Evolutionary conservation across 1,140 invertebrate species (phyloP), one percentile per base, ranked within the genome.

Genomic region (Heliothis virescens): DNA sequence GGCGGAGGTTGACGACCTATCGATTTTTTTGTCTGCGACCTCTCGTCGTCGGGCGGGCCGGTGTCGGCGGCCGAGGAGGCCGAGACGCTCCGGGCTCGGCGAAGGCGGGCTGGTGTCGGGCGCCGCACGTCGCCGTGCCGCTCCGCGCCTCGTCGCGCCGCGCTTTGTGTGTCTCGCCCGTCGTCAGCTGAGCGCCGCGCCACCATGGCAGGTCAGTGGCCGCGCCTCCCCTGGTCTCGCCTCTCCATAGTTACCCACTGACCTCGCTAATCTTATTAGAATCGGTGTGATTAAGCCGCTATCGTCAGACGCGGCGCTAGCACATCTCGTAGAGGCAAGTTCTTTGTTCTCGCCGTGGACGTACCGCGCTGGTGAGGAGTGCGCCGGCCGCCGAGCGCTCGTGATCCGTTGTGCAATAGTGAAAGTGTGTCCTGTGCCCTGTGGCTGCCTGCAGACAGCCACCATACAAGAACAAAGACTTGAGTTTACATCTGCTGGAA

Each of bases 1-100:
- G 85, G 74, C 85, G 82, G 90, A 90, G 91, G 91, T 93, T 92
- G 92, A 91, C 91, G 92, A 92, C 92, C 91, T 93, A 93, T 92
- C 88, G 92, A 92, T 92, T 93, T 92, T 94, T 95, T 95, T 93
- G 94, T 95, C 92, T 94, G 92, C 91, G 91, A 94, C 94, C 91
- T 94, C 95, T 94, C 92, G 92, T 93, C 92, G 90, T 90, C 88
- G 90, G 90, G 89, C 82, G 89, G 87, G 86, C 89, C 87, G 90
- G 86, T 86, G 89, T 86, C 90, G 82, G 86, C 85, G 83, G 84
- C 84, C 81, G 83, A 81, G 80, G 82, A 63, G 63, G 34, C 72
- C 63, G 82, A 81, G 80, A 79, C 81, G 85, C 80, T 82, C 65
- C 72, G 79, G 82, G 84, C 75, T 53, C 52, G 71, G 82, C 84